phyloP scores from a whole-genome alignment of 1,140 invertebrate genomes.

The Euschistus heros region DNA sequence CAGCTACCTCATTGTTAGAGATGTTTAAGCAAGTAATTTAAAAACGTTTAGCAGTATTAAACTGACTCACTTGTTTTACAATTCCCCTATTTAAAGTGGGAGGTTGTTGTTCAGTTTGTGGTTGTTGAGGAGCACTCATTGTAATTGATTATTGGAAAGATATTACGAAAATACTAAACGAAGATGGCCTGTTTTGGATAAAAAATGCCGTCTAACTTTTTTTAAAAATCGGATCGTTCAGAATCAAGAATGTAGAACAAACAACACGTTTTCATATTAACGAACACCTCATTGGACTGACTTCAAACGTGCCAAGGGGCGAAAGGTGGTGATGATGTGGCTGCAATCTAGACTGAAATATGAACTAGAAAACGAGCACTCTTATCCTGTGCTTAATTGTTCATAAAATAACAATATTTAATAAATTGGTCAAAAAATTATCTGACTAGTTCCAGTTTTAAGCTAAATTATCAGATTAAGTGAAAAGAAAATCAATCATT shows the following conservation, averaged over 20 bases:
- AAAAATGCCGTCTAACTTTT: background rate
- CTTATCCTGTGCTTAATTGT: background rate
- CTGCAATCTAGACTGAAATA: constrained; percentile 2
- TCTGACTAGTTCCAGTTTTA: no score
- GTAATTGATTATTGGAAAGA: background rate
- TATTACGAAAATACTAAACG: background rate
- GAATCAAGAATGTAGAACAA: background rate
- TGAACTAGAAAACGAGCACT: background rate
- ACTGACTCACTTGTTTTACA: constrained; percentile 15
- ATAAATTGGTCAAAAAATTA: no score
- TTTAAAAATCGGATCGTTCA: background rate
- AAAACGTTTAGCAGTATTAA: background rate
- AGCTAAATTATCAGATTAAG: no score
- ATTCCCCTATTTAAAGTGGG: background rate
- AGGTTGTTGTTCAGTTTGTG: constrained; percentile 7
- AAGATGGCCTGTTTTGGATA: background rate
- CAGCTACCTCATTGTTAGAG: background rate
- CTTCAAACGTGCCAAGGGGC: background rate
- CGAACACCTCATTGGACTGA: background rate
- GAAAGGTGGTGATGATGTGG: constrained; percentile 11
- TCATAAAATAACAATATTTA: no score
- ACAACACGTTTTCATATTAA: constrained; percentile 15
- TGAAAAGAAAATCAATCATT: no score
- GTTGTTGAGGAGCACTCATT: constrained; percentile 20
- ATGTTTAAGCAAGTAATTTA: background rate